Evolutionary conservation across 2,888 invertebrate genomes (phyloP).

Genomic region (Dryomyza anilis): DNA sequence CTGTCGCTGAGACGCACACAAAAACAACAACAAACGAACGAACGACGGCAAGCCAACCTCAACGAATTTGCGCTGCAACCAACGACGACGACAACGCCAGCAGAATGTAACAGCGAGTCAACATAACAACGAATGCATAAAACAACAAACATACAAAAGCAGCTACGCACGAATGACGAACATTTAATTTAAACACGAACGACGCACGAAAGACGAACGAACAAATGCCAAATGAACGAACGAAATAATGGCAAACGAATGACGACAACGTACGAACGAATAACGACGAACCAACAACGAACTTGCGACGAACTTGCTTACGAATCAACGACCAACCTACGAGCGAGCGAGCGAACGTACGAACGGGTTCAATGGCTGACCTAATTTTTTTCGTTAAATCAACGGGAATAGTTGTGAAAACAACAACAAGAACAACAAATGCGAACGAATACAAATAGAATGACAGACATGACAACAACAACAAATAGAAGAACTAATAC

Average conservation of each 20-base stretch:
- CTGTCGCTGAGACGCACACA: not conserved
- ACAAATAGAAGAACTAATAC: not conserved
- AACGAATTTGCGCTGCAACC: not conserved
- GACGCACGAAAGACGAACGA: not conserved
- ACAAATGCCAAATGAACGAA: not conserved
- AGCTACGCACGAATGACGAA: not conserved
- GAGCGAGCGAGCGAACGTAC: not conserved
- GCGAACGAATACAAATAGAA: not conserved
- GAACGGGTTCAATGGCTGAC: conserved; percentile 61
- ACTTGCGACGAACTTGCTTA: not conserved
- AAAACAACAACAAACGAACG: not conserved
- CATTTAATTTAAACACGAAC: not conserved
- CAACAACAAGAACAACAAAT: conserved; percentile 22
- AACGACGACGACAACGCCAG: too few relatives aligned
- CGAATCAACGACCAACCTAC: conserved; percentile 3
- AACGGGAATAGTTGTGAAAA: conserved; percentile 26
- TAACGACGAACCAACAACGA: not conserved
- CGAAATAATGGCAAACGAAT: not conserved
- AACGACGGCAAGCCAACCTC: not conserved
- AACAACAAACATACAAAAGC: not conserved
- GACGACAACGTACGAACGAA: not conserved
- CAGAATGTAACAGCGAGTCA: not conserved
- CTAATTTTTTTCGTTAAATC: conserved; percentile 50
- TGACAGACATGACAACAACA: conserved; percentile 10
- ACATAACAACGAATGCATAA: not conserved